These are phyloP conservation scores for Hypomecis punctinalis DNA, from an alignment of 2,888 invertebrate genomes.

Conservation along the genomic window DNA sequence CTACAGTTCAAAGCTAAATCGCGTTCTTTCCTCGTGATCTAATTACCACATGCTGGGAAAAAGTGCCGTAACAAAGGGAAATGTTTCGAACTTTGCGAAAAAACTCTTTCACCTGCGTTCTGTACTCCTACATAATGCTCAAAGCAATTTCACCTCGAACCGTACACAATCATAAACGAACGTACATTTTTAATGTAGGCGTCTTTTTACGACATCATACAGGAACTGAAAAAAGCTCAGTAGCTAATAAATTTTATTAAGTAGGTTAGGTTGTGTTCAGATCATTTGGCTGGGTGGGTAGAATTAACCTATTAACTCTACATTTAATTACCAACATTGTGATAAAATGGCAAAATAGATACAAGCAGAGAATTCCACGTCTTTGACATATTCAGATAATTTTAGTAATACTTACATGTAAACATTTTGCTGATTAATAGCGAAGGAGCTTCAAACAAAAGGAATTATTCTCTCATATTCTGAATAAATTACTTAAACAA, in stretches of 20 bases:
- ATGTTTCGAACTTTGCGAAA: slow-evolving; percentile 14
- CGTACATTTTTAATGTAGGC: slow-evolving; percentile 44
- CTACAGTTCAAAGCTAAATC: background rate
- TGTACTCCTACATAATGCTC: slow-evolving; percentile 39
- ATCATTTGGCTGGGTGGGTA: too few species aligned
- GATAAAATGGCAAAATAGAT: too few species aligned
- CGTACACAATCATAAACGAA: slow-evolving; percentile 41
- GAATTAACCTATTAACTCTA: too few species aligned
- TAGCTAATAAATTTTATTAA: background rate
- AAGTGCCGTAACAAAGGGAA: slow-evolving; percentile 14
- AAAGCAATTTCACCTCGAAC: slow-evolving; percentile 45
- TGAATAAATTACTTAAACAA: too few species aligned
- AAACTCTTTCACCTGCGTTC: slow-evolving; percentile 24
- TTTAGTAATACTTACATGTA: too few species aligned
- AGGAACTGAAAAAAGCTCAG: slow-evolving; percentile 9
- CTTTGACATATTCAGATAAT: too few species aligned
- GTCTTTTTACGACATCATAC: slow-evolving; percentile 19
- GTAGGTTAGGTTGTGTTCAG: background rate
- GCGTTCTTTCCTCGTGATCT: background rate
- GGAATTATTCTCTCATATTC: too few species aligned
- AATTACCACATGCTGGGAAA: slow-evolving; percentile 12
- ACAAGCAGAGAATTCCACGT: too few species aligned
- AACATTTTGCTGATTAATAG: too few species aligned
- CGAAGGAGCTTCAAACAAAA: too few species aligned
- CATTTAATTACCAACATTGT: too few species aligned